Percentiles rank a stretch among this genome's conserved stretches.
These are phyloP conservation scores for Falco concolor DNA, from an alignment of 2,797 vertebrate species.

Conservation along the genomic window DNA sequence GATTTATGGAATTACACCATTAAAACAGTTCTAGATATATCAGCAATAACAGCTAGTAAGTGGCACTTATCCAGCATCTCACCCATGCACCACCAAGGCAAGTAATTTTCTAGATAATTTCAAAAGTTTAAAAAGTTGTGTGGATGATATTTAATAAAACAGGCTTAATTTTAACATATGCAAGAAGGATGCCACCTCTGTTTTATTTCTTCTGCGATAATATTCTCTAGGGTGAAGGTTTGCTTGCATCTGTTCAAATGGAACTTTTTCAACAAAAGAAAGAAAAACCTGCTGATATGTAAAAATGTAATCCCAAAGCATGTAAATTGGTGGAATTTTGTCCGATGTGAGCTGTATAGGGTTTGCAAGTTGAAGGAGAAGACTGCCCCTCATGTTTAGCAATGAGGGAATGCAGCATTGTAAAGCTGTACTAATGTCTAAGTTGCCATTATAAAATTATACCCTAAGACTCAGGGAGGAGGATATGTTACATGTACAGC, in stretches of 20 bases:
- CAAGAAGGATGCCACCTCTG: conserved; percentile 36
- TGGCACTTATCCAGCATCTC: conserved; percentile 70
- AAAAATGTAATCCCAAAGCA: not conserved
- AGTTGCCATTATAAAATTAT: not conserved
- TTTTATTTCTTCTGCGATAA: conserved; percentile 11
- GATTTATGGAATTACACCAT: conserved; percentile 41
- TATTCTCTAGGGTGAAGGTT: not conserved
- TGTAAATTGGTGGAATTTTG: not conserved
- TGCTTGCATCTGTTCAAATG: conserved; percentile 42
- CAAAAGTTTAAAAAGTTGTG: not conserved
- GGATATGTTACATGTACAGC: not conserved
- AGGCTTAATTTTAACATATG: not conserved
- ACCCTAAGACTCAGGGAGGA: not conserved
- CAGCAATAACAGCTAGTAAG: conserved; percentile 2
- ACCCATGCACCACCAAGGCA: conserved; percentile 36
- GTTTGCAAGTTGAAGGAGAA: not conserved
- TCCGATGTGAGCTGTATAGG: not conserved
- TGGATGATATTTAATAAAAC: not conserved
- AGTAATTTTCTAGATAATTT: conserved; percentile 7
- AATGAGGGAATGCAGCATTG: conserved; percentile 1
- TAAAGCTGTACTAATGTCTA: conserved; percentile 19
- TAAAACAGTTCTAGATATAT: not conserved
- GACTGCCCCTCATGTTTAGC: not conserved
- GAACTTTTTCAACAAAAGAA: conserved; percentile 18
- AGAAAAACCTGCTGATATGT: not conserved